phyloP scores from a whole-genome alignment of 30 jellyfish, hydroid and myxozoan species.

The Sanderia malayensis region DNA sequence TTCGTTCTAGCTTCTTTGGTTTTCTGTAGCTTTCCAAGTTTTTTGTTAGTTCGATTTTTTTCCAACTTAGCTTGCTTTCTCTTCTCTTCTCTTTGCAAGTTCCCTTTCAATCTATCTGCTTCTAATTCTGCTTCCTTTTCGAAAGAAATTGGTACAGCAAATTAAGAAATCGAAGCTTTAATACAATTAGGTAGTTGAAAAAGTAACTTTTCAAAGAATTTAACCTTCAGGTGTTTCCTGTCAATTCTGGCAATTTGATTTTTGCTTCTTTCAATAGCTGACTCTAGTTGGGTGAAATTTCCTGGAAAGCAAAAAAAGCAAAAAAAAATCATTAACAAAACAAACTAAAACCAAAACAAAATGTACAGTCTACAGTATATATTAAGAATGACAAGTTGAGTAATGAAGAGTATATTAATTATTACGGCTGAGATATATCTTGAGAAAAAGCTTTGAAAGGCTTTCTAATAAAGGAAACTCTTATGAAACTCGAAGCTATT shows the following conservation, averaged over 20 bases:
- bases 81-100: constrained; percentile 21
- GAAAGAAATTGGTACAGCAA: neutral
- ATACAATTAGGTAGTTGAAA: too few species aligned
- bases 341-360: too few species aligned
- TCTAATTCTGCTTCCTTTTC: constrained; percentile 34
- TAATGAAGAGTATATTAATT: too few species aligned
- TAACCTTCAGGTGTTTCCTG: constrained; percentile 31
- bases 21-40: constrained; percentile 27
- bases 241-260: constrained; percentile 23
- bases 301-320: constrained; percentile 22
- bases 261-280: constrained; percentile 40
- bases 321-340: too few species aligned
- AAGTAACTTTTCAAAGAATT: too few species aligned
- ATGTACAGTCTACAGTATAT: too few species aligned
- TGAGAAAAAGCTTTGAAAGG: too few species aligned
- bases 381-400: too few species aligned
- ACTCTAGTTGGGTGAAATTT: constrained; percentile 27
- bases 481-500: too few species aligned
- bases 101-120: constrained; percentile 35
- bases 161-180: neutral
- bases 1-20: neutral
- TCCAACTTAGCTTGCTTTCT: constrained; percentile 36
- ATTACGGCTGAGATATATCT: too few species aligned
- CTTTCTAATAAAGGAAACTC: too few species aligned
- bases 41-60: constrained; percentile 38